phyloP scores from a whole-genome alignment of 2,113 vertebrate species.

The Pandion haliaetus region DNA sequence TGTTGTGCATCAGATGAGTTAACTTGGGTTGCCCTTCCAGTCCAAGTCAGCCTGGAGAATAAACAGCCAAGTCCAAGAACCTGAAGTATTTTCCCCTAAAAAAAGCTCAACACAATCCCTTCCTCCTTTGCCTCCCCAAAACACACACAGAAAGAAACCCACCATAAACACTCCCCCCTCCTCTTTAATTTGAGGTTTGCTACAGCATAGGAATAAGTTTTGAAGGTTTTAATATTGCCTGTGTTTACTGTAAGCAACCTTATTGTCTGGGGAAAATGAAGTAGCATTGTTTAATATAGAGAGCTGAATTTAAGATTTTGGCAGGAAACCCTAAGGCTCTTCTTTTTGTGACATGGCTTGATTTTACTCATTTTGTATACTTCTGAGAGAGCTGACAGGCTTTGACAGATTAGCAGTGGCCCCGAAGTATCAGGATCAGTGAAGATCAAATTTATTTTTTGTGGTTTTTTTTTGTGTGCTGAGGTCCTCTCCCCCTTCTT shows the following conservation, averaged over 20 bases:
- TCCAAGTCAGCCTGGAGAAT: not conserved
- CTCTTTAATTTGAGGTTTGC: conserved; percentile 7
- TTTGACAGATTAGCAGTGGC: not conserved
- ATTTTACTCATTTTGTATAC: not conserved
- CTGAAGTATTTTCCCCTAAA: not conserved
- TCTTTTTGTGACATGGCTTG: not conserved
- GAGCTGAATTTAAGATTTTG: not conserved
- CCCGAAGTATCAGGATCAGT: not conserved
- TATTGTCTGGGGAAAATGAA: not conserved
- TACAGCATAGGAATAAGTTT: not conserved
- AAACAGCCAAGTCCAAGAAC: not conserved
- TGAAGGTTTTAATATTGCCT: not conserved
- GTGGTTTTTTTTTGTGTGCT: not conserved
- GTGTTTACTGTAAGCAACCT: not conserved
- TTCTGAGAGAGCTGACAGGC: not conserved
- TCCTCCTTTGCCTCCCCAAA: not conserved
- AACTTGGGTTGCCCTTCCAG: not conserved
- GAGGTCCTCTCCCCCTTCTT: not conserved
- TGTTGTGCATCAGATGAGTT: not conserved
- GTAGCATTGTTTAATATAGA: not conserved
- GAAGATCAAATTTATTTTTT: not conserved
- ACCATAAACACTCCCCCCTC: not conserved
- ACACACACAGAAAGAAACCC: not conserved
- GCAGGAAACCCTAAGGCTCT: not conserved
- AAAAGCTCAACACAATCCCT: not conserved